These are phyloP conservation scores for Etia nguti DNA, from an alignment of 2,113 vertebrate genomes.

Conservation along the genomic window DNA sequence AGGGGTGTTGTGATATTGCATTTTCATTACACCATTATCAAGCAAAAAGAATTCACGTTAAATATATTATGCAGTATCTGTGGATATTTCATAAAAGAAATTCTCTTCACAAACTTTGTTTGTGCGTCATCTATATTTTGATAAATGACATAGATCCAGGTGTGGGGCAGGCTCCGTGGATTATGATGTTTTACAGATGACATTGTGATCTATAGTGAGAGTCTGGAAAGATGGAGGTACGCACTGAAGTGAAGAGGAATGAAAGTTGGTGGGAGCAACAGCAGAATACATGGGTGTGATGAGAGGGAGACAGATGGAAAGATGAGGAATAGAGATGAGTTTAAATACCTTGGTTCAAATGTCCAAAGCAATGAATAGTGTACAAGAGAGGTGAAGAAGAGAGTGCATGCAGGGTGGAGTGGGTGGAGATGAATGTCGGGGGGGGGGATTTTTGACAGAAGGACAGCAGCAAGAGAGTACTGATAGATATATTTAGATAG, in stretches of 20 bases:
- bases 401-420: neutral
- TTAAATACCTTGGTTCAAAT: too few species aligned
- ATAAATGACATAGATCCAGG: neutral
- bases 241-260: neutral
- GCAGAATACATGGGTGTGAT: neutral
- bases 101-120: neutral
- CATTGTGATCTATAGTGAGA: neutral
- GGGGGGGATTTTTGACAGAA: neutral
- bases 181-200: neutral
- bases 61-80: rapidly evolving
- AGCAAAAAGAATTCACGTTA: neutral
- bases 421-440: rapidly evolving
- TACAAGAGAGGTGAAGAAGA: neutral
- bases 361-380: neutral
- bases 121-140: neutral
- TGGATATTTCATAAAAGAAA: neutral
- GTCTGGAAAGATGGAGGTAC: neutral
- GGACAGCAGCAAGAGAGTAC: neutral
- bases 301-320: neutral
- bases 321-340: too few species aligned
- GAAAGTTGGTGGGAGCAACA: neutral
- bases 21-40: neutral
- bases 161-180: neutral
- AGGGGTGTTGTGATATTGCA: neutral
- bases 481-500: neutral